phyloP scores from a whole-genome alignment of 2,797 vertebrate species.

The Capromys pilorides region DNA sequence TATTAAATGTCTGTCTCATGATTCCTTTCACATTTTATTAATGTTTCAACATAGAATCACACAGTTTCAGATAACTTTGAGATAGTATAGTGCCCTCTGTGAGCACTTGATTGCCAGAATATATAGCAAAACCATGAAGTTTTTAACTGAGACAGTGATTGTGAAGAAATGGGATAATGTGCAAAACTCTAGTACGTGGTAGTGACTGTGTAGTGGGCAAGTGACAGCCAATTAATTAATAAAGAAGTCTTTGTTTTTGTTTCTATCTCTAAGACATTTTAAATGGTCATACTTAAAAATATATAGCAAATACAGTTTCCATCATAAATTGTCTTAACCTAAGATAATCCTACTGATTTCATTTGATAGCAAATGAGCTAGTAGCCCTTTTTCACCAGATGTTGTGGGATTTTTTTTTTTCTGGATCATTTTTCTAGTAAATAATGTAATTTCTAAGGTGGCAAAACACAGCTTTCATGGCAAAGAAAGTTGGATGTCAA shows the following conservation, averaged over 20 bases:
- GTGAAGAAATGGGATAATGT: background rate
- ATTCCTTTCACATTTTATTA: background rate
- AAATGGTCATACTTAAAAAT: background rate
- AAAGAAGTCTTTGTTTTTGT: background rate
- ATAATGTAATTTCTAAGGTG: background rate
- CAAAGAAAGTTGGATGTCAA: background rate
- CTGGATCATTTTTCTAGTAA: background rate
- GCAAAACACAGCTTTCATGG: background rate
- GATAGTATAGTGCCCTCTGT: background rate
- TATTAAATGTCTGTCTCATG: background rate
- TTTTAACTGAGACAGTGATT: background rate
- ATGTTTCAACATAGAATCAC: background rate
- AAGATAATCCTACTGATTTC: background rate
- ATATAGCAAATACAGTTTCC: background rate
- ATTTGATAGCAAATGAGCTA: background rate
- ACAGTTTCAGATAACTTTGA: background rate
- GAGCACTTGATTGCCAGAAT: constrained; percentile 1
- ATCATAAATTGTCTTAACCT: constrained; percentile 11
- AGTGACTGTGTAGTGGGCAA: background rate
- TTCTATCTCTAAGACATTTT: background rate
- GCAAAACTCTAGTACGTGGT: background rate
- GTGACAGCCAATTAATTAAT: too few species aligned
- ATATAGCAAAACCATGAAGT: background rate
- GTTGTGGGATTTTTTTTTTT: background rate
- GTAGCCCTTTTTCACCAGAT: background rate